These are phyloP conservation scores for Pseudochromis fuscus DNA, from an alignment of 2,797 vertebrate genomes.

Conservation along the genomic window DNA sequence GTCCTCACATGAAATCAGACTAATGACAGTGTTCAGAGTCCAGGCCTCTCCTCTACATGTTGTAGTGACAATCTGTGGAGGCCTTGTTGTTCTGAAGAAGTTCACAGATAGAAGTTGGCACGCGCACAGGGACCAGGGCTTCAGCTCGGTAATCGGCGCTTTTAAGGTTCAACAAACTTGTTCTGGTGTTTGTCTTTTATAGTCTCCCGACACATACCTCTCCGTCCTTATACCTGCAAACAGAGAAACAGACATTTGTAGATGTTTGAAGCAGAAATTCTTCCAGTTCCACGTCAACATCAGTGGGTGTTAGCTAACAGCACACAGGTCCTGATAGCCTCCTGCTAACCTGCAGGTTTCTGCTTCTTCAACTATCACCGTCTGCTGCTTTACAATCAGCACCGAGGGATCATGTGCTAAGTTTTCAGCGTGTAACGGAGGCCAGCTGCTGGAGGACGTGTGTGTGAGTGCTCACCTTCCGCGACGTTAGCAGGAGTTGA, in stretches of 20 bases:
- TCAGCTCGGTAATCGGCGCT: neutral
- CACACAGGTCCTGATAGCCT: neutral
- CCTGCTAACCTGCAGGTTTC: neutral
- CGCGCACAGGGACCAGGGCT: too few relatives aligned
- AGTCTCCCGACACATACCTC: neutral
- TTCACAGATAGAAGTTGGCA: too few relatives aligned
- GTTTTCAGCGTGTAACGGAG: too few relatives aligned
- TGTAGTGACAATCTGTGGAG: too few relatives aligned
- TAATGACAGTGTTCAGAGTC: neutral
- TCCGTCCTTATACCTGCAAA: conserved; percentile 36
- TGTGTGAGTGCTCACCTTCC: conserved; percentile 54
- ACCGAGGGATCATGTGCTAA: too few relatives aligned
- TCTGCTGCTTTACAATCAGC: fast-evolving
- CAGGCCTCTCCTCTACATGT: conserved; percentile 16
- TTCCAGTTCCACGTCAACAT: conserved; percentile 1
- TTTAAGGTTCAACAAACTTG: neutral
- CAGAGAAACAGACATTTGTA: neutral
- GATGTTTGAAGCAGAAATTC: neutral
- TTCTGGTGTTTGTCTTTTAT: too few relatives aligned
- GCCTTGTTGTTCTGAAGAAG: too few relatives aligned
- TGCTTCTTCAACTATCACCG: too few relatives aligned
- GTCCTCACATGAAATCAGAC: neutral
- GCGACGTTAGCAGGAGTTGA: conserved; percentile 29
- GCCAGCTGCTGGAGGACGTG: too few relatives aligned
- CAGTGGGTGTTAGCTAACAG: neutral